Conservation (phyloP, 2,797 vertebrate genomes). For the Nyctibius grandis region DNA sequence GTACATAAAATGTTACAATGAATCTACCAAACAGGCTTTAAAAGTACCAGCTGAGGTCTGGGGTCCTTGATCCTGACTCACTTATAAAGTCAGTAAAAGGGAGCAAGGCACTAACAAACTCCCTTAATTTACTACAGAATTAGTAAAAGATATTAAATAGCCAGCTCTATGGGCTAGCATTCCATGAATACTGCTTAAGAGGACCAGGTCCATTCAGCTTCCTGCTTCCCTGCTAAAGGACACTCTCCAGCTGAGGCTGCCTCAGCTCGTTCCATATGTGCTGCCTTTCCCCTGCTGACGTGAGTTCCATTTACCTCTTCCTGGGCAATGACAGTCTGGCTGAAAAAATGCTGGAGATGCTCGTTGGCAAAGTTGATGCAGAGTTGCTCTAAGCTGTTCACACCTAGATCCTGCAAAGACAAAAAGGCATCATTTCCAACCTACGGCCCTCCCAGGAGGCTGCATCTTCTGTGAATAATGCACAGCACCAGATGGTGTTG, state of each 20-base stretch:
- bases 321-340: constrained; percentile 80
- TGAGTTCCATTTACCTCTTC: constrained; percentile 80
- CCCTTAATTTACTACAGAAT: not conserved
- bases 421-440: not conserved
- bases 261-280: not conserved
- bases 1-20: not conserved
- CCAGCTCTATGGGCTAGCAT: not conserved
- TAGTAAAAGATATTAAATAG: not conserved
- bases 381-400: constrained; percentile 93
- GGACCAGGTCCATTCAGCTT: not conserved
- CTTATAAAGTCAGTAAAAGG: not conserved
- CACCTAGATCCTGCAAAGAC: constrained; percentile 80
- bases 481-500: not conserved
- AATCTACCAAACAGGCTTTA: not conserved
- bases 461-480: not conserved
- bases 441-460: not conserved
- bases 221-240: not conserved
- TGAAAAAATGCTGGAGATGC: constrained; percentile 84
- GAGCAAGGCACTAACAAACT: not conserved
- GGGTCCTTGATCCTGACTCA: not conserved
- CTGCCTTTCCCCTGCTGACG: not conserved
- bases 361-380: constrained; percentile 94
- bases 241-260: not conserved
- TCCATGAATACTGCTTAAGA: not conserved
- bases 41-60: not conserved